phyloP scores from a whole-genome alignment of 2,888 invertebrate species.

The Eupithecia exiguata region DNA sequence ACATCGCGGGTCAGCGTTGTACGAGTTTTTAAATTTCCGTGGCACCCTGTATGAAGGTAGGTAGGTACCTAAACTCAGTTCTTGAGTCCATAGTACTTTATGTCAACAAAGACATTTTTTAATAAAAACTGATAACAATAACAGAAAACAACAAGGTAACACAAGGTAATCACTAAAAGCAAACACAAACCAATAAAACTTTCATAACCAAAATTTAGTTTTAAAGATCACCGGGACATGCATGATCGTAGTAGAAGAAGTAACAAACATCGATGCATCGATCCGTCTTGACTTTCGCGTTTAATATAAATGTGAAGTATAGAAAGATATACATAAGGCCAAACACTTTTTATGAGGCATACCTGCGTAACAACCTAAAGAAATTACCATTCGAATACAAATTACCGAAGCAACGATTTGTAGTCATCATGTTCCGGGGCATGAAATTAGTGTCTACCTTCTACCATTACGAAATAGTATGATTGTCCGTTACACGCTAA shows the following conservation, averaged over 20 bases:
- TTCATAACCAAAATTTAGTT: background rate
- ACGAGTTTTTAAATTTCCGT: too few relatives aligned
- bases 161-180: background rate
- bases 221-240: background rate
- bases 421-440: conserved; percentile 9
- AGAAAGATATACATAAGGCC: background rate
- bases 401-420: conserved; percentile 1
- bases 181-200: background rate
- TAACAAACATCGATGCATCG: too few relatives aligned
- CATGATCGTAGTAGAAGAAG: too few relatives aligned
- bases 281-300: too few relatives aligned
- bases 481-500: conserved; percentile 55
- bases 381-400: background rate
- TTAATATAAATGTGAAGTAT: too few relatives aligned
- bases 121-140: background rate
- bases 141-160: background rate
- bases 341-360: background rate
- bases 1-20: too few relatives aligned
- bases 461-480: conserved; percentile 56
- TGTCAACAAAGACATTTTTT: too few relatives aligned
- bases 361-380: background rate
- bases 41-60: too few relatives aligned
- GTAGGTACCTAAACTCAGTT: too few relatives aligned
- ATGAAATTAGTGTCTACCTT: conserved; percentile 46
- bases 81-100: too few relatives aligned